Conservation (phyloP, 2,888 invertebrate species). For the Aporophyla lueneburgensis region DNA sequence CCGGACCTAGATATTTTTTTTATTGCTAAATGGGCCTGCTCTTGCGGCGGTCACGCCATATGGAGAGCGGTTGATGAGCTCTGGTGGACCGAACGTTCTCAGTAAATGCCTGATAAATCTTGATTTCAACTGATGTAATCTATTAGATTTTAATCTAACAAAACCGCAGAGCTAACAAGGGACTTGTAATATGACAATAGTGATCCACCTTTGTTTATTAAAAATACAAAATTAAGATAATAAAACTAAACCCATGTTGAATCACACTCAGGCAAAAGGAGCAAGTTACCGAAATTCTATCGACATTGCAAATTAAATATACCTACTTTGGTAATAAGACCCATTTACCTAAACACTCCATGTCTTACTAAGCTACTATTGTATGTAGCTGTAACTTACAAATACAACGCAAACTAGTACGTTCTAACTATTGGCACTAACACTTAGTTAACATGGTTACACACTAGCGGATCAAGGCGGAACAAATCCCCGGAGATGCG, state of each 20-base stretch:
- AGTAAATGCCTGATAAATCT: no score
- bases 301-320: not conserved
- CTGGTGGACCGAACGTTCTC: no score
- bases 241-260: not conserved
- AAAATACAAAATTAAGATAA: not conserved
- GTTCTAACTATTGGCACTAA: not conserved
- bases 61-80: no score
- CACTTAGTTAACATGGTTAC: constrained; percentile 33
- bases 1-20: no score
- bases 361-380: not conserved
- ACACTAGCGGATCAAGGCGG: constrained; percentile 68
- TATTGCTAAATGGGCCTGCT: no score
- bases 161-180: not conserved
- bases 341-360: not conserved
- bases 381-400: constrained; percentile 5
- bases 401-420: not conserved
- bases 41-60: no score
- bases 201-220: not conserved
- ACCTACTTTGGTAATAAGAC: not conserved
- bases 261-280: not conserved
- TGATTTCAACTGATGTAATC: no score
- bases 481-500: constrained; percentile 75
- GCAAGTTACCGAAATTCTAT: no score
- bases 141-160: no score
- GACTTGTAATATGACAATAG: not conserved